Conservation (phyloP, 2,888 invertebrate genomes). For the Deladenus siricidicola region DNA sequence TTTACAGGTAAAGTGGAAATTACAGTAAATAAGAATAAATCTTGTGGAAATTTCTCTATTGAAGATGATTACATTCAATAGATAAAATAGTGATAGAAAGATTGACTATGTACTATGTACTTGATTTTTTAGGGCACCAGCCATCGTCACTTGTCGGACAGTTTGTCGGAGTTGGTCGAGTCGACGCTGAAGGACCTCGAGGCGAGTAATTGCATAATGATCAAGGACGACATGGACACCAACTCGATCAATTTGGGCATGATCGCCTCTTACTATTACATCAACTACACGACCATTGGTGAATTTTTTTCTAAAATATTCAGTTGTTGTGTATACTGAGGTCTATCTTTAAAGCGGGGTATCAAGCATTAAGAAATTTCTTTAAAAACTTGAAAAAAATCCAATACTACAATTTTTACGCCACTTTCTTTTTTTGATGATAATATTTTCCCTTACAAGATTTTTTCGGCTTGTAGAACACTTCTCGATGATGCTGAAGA, state of each 20-base stretch:
- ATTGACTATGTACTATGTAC: neutral
- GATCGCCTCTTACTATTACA: slow-evolving; percentile 99
- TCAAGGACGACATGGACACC: slow-evolving; percentile 96
- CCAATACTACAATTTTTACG: too few relatives aligned
- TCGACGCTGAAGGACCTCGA: slow-evolving; percentile 67
- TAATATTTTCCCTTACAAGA: too few relatives aligned
- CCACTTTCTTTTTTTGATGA: neutral
- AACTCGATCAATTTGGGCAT: slow-evolving; percentile 89
- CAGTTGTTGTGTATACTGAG: neutral
- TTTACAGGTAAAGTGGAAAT: slow-evolving; percentile 71
- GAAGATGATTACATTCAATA: too few relatives aligned
- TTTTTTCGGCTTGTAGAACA: slow-evolving; percentile 66
- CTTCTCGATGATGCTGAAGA: slow-evolving; percentile 90
- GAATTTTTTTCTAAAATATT: too few relatives aligned
- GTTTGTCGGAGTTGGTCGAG: slow-evolving; percentile 93
- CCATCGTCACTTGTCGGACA: slow-evolving; percentile 81
- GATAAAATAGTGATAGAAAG: too few relatives aligned
- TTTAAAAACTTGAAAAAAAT: too few relatives aligned
- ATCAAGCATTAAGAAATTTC: too few relatives aligned
- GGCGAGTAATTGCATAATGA: slow-evolving; percentile 69
- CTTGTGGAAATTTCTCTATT: too few relatives aligned
- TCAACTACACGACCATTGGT: slow-evolving; percentile 97
- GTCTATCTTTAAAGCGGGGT: neutral
- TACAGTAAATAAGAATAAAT: too few relatives aligned
- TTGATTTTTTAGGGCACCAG: slow-evolving; percentile 61